These are phyloP conservation scores for Oncorhynchus keta DNA, from an alignment of 2,113 vertebrate genomes.

Conservation along the genomic window DNA sequence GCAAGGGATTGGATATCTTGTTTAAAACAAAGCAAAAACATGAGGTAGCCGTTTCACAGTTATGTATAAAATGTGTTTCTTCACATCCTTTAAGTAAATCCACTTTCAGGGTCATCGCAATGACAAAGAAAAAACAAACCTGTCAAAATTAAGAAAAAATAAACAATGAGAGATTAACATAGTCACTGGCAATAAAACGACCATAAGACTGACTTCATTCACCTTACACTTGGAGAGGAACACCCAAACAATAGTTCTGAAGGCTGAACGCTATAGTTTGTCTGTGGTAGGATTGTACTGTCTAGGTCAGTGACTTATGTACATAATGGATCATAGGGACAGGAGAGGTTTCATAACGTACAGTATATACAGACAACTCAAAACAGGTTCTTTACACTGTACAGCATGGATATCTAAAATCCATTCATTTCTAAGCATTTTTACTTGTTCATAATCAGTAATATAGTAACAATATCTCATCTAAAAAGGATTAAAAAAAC, in stretches of 20 bases:
- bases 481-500: not conserved
- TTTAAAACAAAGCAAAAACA: constrained; percentile 3
- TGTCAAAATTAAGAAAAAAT: too few relatives aligned
- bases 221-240: not conserved
- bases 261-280: not conserved
- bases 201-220: not conserved
- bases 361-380: not conserved
- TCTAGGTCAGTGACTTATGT: not conserved
- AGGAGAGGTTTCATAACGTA: constrained; percentile 18
- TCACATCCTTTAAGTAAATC: too few relatives aligned
- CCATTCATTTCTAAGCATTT: constrained; percentile 24
- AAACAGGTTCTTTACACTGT: constrained; percentile 30
- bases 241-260: not conserved
- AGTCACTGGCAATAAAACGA: not conserved
- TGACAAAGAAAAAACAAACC: too few relatives aligned
- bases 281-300: not conserved
- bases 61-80: too few relatives aligned
- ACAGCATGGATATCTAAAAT: constrained; percentile 13
- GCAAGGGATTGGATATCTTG: not conserved
- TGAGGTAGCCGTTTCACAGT: constrained; percentile 40
- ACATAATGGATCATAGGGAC: constrained; percentile 4
- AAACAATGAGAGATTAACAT: not conserved
- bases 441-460: constrained; percentile 50
- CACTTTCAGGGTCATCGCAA: too few relatives aligned
- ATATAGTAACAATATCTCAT: not conserved